These are phyloP conservation scores for Halisarca cf. caerulea DNA, from an alignment of 37 sponge, comb jelly and placozoan genomes.

Conservation along the genomic window DNA sequence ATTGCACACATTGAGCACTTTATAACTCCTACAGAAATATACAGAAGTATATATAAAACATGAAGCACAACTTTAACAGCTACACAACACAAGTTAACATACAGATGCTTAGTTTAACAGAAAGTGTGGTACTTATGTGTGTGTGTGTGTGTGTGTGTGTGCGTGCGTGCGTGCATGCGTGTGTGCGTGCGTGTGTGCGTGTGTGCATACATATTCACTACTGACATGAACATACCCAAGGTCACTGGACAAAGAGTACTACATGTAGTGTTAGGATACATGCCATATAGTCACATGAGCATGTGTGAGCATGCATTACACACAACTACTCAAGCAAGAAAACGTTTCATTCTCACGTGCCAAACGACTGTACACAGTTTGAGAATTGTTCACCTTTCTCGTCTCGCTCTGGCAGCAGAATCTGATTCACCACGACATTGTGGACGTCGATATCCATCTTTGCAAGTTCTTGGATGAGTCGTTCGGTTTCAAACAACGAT, in stretches of 20 bases:
- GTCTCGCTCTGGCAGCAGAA: conserved; percentile 78
- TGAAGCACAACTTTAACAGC: too few relatives aligned
- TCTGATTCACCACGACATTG: conserved; percentile 95
- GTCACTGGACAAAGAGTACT: not conserved
- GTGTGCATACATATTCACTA: too few relatives aligned
- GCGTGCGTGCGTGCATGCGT: too few relatives aligned
- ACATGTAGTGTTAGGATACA: not conserved
- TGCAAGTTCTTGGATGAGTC: conserved; percentile 93
- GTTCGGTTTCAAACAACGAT: conserved; percentile 97
- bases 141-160: too few relatives aligned
- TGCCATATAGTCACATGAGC: not conserved
- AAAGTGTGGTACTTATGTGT: too few relatives aligned
- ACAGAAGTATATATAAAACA: not conserved
- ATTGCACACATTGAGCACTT: conserved; percentile 86
- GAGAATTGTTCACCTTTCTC: conserved; percentile 56
- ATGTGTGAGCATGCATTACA: too few relatives aligned
- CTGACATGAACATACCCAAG: too few relatives aligned
- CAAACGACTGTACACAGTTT: not conserved
- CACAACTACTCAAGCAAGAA: too few relatives aligned
- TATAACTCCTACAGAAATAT: conserved; percentile 35
- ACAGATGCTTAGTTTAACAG: too few relatives aligned
- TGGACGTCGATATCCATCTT: conserved; percentile 92
- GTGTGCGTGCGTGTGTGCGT: too few relatives aligned
- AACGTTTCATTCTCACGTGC: too few relatives aligned
- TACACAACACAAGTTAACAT: too few relatives aligned